phyloP scores from a whole-genome alignment of 1,140 invertebrate species.

The Drosophila lacteicornis region DNA sequence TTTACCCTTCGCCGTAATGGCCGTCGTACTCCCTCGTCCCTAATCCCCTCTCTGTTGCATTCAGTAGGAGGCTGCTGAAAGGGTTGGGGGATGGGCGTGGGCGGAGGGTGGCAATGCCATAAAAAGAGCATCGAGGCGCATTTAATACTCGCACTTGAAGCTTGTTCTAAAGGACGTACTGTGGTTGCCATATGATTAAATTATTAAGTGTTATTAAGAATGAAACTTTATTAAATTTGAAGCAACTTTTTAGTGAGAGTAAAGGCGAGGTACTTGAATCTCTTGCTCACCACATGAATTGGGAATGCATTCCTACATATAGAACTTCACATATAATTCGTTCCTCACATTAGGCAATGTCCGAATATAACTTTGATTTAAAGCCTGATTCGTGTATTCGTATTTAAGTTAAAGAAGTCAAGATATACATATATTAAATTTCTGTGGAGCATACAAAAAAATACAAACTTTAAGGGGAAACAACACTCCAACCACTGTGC shows the following conservation, averaged over 20 bases:
- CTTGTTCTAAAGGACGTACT: conserved; percentile 42
- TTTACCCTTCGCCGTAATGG: conserved; percentile 29
- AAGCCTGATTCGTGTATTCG: too few relatives aligned
- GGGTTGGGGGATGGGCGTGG: background rate
- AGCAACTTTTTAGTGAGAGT: background rate
- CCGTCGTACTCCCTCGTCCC: background rate
- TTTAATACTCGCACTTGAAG: conserved; percentile 66
- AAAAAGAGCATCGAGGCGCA: conserved; percentile 56
- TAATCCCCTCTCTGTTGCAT: conserved; percentile 10
- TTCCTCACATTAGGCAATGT: too few relatives aligned
- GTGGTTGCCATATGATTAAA: conserved; percentile 15
- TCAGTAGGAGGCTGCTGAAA: conserved; percentile 25
- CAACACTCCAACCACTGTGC: conserved; percentile 3
- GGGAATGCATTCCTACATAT: too few relatives aligned
- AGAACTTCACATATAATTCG: too few relatives aligned
- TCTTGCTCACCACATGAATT: too few relatives aligned
- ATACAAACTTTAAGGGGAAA: background rate
- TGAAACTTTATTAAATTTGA: background rate
- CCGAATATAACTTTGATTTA: too few relatives aligned
- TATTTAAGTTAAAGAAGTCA: too few relatives aligned
- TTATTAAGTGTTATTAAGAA: background rate
- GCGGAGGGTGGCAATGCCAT: conserved; percentile 8
- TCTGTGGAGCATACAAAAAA: too few relatives aligned
- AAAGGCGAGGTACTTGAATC: too few relatives aligned
- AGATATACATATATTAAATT: too few relatives aligned